Evolutionary conservation across 2,113 vertebrate genomes (phyloP), one percentile per base, ranked within the genome.

Genomic region (Trichomycterus rosablanca): DNA sequence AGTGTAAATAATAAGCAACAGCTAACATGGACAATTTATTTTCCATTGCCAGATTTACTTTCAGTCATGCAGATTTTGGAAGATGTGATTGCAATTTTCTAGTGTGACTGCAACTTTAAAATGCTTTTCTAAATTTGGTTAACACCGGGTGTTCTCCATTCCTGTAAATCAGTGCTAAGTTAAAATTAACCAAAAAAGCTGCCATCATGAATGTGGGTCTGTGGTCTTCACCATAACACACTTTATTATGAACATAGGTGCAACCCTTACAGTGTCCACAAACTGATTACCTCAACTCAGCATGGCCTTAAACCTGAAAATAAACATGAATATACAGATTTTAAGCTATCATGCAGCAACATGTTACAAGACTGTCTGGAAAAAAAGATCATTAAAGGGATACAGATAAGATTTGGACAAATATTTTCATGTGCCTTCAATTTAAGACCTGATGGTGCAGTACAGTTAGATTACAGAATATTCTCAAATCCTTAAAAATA

Each of bases 141-240:
- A 3, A 30, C 26, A 30, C 26, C 3, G 26, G 3, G 26, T 4
- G 26, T 7, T 3, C 3, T 30, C 26, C 3, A 7, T 30, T 30
- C 26, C 26, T 4, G n/a, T n/a, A 55, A 34, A 54, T 52, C 9
- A 16, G 2, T 20, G 55, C 55, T 70, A 28, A 32, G 32, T 49
- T 10, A 40, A n/a, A 44, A 32, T 14, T 19, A 12, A 42, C 37
- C 87, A 80, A 86, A 84, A 89, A 89, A 95, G 88, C 86, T 87
- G 86, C 87, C 87, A 82, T 90, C 84, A 49, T 87, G 86, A 90
- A 87, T 85, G 89, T 91, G 83, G 86, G 80, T 86, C 87, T 87
- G 92, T 91, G 90, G 88, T 86, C 90, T 91, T 84, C 80, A 87
- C n/a, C n/a, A n/a, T n/a, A n/a, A n/a, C n/a, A n/a, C n/a, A n/a